A percentile compares a stretch with the other conserved stretches of the same genome.
These are phyloP conservation scores for Drosophila mojavensis DNA, from an alignment of 1,140 invertebrate species.

Conservation along the genomic window DNA sequence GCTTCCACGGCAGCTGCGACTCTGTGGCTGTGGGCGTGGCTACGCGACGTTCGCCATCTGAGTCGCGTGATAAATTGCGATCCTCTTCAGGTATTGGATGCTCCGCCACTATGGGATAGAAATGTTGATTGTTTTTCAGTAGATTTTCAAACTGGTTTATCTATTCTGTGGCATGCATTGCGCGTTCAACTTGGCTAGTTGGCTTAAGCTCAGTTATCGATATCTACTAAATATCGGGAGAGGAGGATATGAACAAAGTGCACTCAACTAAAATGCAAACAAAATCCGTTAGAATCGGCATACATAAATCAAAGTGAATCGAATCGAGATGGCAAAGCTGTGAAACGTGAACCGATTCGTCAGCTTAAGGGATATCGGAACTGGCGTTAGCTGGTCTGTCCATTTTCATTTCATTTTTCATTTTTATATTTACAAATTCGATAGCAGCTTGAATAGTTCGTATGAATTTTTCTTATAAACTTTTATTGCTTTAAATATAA, in stretches of 20 bases:
- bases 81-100: slow-evolving; percentile 81
- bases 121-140: not conserved
- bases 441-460: not conserved
- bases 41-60: slow-evolving; percentile 86
- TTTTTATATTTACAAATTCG: no score
- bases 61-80: slow-evolving; percentile 77
- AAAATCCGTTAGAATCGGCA: slow-evolving; percentile 7
- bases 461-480: no score
- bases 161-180: slow-evolving; percentile 15
- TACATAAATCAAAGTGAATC: not conserved
- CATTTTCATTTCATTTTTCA: no score
- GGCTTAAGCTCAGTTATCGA: slow-evolving; percentile 9
- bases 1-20: slow-evolving; percentile 94
- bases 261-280: slow-evolving; percentile 46
- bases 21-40: slow-evolving; percentile 93
- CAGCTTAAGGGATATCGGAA: not conserved
- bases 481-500: no score
- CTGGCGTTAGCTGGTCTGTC: not conserved
- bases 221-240: slow-evolving; percentile 27
- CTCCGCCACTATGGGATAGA: slow-evolving; percentile 68
- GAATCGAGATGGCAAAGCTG: slow-evolving; percentile 14
- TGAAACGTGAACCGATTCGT: not conserved
- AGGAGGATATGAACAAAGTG: slow-evolving; percentile 59
- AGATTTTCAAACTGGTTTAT: not conserved
- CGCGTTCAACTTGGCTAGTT: not conserved